phyloP scores from a whole-genome alignment of 35 echinoderm and acorn worm genomes.

The Apostichopus japonicus region DNA sequence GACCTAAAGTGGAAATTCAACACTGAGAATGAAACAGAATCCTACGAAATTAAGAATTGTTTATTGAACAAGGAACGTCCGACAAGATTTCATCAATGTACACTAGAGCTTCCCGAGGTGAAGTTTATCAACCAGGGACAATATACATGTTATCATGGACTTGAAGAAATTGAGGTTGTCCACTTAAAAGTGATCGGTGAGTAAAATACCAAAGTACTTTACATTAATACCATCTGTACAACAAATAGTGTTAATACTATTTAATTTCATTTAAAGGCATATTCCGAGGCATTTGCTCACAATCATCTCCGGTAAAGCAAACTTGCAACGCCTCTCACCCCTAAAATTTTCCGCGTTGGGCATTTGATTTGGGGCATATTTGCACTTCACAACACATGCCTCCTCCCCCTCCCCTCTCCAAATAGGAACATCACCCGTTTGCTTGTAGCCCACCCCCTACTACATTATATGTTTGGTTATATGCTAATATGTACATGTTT shows the following conservation, averaged over 20 bases:
- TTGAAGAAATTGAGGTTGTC: not conserved
- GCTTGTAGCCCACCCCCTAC: too few species aligned
- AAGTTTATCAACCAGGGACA: not conserved
- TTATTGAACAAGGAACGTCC: not conserved
- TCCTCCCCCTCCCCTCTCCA: too few species aligned
- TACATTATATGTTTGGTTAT: too few species aligned
- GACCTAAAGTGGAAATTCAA: not conserved
- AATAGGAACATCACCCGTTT: too few species aligned
- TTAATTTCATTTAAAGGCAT: not conserved
- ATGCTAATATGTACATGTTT: too few species aligned
- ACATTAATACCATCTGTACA: not conserved
- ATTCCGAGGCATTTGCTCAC: not conserved
- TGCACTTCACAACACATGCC: not conserved
- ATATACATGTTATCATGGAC: slow-evolving; percentile 18
- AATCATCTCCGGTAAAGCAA: too few species aligned
- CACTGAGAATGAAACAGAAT: not conserved
- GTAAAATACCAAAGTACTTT: not conserved
- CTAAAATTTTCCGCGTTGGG: not conserved
- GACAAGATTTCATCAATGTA: too few species aligned
- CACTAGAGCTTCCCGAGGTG: not conserved
- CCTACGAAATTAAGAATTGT: not conserved
- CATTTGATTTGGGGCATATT: not conserved
- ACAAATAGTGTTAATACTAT: not conserved
- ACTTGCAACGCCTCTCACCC: too few species aligned
- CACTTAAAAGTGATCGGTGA: not conserved